Base-by-base conservation (phyloP, 53 echinoderm and acorn worm species). In the Arbacia lixula region DNA sequence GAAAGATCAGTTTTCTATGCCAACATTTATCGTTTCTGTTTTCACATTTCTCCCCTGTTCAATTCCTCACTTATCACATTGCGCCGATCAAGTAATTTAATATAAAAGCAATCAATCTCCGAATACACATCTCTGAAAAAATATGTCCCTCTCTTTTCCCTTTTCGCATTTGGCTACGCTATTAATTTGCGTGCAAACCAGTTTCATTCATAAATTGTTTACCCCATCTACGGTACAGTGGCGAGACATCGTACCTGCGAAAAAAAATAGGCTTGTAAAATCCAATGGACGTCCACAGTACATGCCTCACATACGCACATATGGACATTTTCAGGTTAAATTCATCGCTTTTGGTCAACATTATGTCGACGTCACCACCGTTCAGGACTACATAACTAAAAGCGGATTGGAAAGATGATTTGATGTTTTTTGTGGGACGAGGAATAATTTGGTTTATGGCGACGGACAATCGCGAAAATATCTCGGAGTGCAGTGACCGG, bases 281-380 rank as follows among this genome's bases (percentile, higher is more conserved):
- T 66, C 34, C 8, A 26, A 66, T 66, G 66, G 66, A 66, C 66
- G 66, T 38, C 38, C 66, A 36, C n/a, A 36, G 36, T 66, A 36
- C 66, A 25, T 37, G 38, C n/a, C n/a, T 5, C 38, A 36, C 66
- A 66, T 66, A 36, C 8, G 38, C 66, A 71, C 71, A 71, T 71
- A 71, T 71, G 71, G 71, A 71, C 39, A 46, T 40, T 26, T 71
- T 71, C 71, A 46, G 42, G 71, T 71, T 46, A 71, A 71, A 71
- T 49, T 71, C 71, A 42, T 28, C 71, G 71, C 46, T 42, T 71
- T 71, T 41, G 71, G 71, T 14, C 24, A 71, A 42, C 14, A 26
- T 26, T 0, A 71, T 71, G 71, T 71, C 49, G 50, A 49, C 46
- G 6, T 71, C 71, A 46, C 71, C 71, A 24, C 71, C 71, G 27